These are phyloP conservation scores for Hydrozoanthus gracilis DNA, from an alignment of 92 coral and sea anemone species.

Conservation along the genomic window DNA sequence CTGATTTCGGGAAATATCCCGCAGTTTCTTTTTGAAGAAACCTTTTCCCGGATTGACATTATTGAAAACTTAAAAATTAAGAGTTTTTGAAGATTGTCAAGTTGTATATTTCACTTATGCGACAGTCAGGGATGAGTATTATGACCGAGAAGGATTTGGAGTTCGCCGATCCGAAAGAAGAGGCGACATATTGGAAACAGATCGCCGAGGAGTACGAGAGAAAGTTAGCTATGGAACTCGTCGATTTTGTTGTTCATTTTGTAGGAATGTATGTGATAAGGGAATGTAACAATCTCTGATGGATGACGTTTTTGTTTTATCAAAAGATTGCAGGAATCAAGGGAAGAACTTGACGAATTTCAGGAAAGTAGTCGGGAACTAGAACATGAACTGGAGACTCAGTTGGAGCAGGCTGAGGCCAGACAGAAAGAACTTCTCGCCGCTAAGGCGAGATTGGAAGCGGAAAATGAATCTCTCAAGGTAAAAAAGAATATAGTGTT, in stretches of 20 bases:
- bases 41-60: constrained; percentile 29
- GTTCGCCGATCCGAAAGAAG: constrained; percentile 99
- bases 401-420: constrained; percentile 99
- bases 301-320: constrained; percentile 55
- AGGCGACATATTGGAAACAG: constrained; percentile 99
- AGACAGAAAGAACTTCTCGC: constrained; percentile 96
- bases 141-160: constrained; percentile 95
- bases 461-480: constrained; percentile 97
- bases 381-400: constrained; percentile 97
- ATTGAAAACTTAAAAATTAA: constrained; percentile 47
- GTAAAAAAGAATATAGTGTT: constrained; percentile 57
- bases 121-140: constrained; percentile 99
- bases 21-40: constrained; percentile 27
- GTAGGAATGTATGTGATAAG: neutral
- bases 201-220: constrained; percentile 94
- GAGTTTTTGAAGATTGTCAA: constrained; percentile 53
- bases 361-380: constrained; percentile 99
- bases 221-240: constrained; percentile 76
- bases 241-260: constrained; percentile 6
- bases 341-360: constrained; percentile 99
- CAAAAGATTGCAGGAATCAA: constrained; percentile 96
- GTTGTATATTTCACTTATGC: constrained; percentile 83
- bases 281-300: constrained; percentile 16
- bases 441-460: constrained; percentile 90
- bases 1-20: constrained; percentile 48